These are phyloP conservation scores for Kobus ellipsiprymnus DNA, from an alignment of 2,113 vertebrate species.

Conservation along the genomic window DNA sequence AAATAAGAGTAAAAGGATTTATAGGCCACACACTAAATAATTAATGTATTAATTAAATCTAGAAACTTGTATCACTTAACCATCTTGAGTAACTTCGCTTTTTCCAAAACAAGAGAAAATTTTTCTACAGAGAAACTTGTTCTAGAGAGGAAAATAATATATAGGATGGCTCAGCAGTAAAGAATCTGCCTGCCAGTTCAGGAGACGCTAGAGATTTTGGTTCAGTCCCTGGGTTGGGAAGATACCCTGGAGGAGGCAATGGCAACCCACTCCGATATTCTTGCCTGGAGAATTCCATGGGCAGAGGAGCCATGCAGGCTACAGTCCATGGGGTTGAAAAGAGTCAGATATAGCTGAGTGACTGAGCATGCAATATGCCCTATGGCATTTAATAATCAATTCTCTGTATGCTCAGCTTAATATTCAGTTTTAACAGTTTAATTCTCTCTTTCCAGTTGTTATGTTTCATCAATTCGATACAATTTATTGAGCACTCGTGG, in stretches of 20 bases:
- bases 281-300: background rate
- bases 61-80: background rate
- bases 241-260: background rate
- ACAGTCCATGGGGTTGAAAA: background rate
- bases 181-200: background rate
- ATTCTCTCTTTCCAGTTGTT: background rate
- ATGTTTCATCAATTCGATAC: background rate
- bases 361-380: background rate
- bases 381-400: background rate
- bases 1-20: background rate
- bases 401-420: background rate
- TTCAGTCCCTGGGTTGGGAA: background rate
- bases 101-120: background rate
- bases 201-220: background rate
- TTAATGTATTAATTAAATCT: background rate
- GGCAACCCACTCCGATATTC: background rate
- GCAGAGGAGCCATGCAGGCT: background rate
- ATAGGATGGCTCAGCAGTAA: background rate
- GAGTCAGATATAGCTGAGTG: background rate
- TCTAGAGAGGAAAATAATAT: background rate
- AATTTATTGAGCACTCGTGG: background rate
- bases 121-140: background rate
- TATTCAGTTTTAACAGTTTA: background rate
- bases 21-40: background rate
- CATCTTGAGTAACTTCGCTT: background rate